Base-by-base conservation (phyloP, 2,113 vertebrate genomes). In the Ammodytes marinus region DNA sequence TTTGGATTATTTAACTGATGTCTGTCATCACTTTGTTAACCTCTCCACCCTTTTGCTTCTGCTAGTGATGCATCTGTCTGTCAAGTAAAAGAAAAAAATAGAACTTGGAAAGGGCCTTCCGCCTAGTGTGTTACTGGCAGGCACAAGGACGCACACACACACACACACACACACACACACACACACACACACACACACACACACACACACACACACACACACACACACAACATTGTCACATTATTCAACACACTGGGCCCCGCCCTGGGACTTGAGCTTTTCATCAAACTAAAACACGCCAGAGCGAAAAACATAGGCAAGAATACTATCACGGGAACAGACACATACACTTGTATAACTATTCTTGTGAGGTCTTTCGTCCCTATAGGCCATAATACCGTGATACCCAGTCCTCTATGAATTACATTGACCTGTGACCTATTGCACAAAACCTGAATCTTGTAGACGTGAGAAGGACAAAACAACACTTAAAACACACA, bases 221-320 rank as follows among this genome's bases (percentile, higher is more conserved):
- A 66, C 49, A 58, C 68, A 43, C 35, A 52, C 45, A 60, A 43
- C 46, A 17, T 19, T 68, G 74, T 87, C 82, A 54, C 70, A 83
- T 85, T 80, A 85, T 80, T 83, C 75, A 75, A 53, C 77, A 69
- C 50, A 13, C 17, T 58, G 27, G 59, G 61, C 49, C 55, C 50
- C 45, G 61, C 49, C 55, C 50, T 50, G 67, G 63, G 50, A 69
- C 68, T 68, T 74, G 37, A 75, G 63, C 68, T 64, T 67, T 72
- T 40, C 43, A 19, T 57, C 59, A 39, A 61, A 80, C 27, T 42
- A 13, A 47, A 66, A 74, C 55, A 67, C 45, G 65, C 6, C 55
- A 77, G 9, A 69, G 35, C 39, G 27, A 52, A 77, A 27, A 70
- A 79, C 57, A 52, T 15, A 70, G 27, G 47, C 19, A 40, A 11